Evolutionary conservation across 2,797 vertebrate species (phyloP).

Genomic region (Australoheros facetus): DNA sequence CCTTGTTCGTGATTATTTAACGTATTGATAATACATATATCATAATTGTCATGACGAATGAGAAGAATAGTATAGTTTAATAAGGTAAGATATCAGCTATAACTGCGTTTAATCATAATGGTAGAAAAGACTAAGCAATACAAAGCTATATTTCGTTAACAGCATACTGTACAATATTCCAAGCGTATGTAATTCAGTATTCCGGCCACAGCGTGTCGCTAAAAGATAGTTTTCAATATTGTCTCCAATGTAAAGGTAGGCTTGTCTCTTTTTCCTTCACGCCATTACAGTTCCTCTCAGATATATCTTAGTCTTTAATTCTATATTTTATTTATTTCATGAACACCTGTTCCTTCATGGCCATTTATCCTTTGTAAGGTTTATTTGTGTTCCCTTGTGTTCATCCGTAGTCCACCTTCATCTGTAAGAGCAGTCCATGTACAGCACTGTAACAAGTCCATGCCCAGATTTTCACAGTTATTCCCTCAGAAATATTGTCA

Average conservation of each 20-base stretch:
- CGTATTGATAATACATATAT: conserved; percentile 82
- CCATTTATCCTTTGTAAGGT: conserved; percentile 78
- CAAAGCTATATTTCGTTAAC: conserved; percentile 85
- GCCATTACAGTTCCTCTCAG: conserved; percentile 67
- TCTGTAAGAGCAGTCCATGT: conserved; percentile 64
- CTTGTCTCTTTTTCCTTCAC: conserved; percentile 72
- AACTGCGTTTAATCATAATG: conserved; percentile 83
- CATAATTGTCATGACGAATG: conserved; percentile 82
- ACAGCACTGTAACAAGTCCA: conserved; percentile 67
- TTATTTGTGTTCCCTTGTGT: conserved; percentile 71
- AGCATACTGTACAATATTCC: conserved; percentile 85
- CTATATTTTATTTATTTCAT: conserved; percentile 66
- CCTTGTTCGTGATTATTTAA: conserved; percentile 82
- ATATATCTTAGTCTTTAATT: conserved; percentile 59
- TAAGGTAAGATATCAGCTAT: conserved; percentile 85
- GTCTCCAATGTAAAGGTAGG: conserved; percentile 77
- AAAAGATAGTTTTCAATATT: conserved; percentile 81
- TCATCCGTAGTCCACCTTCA: conserved; percentile 62
- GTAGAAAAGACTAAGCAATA: conserved; percentile 87
- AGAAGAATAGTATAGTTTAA: conserved; percentile 84
- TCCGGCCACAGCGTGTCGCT: conserved; percentile 85
- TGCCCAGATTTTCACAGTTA: conserved; percentile 75
- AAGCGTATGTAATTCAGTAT: conserved; percentile 84
- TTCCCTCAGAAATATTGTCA: conserved; percentile 78
- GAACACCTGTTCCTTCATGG: conserved; percentile 75